Conservation (phyloP, 2,113 vertebrate species). For the Daboia siamensis region DNA sequence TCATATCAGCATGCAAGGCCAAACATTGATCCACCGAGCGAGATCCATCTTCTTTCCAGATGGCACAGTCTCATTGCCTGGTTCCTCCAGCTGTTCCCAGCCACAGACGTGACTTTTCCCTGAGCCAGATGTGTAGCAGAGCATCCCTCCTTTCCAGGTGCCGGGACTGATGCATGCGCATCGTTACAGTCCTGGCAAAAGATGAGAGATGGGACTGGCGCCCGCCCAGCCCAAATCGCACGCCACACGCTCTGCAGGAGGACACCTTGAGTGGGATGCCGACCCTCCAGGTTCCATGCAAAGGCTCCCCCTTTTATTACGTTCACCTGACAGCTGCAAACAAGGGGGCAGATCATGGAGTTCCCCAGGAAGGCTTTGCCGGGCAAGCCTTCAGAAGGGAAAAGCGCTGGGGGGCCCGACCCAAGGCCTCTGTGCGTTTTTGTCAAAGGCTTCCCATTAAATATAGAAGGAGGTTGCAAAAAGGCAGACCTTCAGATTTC, state of each 20-base stretch:
- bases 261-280: background rate
- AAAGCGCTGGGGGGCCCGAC: background rate
- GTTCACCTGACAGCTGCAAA: background rate
- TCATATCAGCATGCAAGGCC: background rate
- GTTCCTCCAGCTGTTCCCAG: conserved; percentile 18
- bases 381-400: background rate
- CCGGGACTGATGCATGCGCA: background rate
- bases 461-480: background rate
- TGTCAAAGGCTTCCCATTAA: background rate
- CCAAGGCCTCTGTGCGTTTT: background rate
- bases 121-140: background rate
- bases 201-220: background rate
- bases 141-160: conserved; percentile 2
- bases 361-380: background rate
- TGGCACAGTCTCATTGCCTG: background rate
- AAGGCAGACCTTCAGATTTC: background rate
- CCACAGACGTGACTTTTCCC: background rate
- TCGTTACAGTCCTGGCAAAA: background rate
- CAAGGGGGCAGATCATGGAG: background rate
- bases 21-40: background rate
- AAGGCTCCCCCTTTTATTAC: background rate
- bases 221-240: no score
- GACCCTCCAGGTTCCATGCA: background rate
- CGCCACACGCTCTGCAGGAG: background rate
- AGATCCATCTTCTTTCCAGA: conserved; percentile 5